A percentile compares a stretch with the other conserved stretches of the same genome.
These are phyloP conservation scores for Phylloscopus whistleri DNA, from an alignment of 2,113 vertebrate species.

Conservation along the genomic window DNA sequence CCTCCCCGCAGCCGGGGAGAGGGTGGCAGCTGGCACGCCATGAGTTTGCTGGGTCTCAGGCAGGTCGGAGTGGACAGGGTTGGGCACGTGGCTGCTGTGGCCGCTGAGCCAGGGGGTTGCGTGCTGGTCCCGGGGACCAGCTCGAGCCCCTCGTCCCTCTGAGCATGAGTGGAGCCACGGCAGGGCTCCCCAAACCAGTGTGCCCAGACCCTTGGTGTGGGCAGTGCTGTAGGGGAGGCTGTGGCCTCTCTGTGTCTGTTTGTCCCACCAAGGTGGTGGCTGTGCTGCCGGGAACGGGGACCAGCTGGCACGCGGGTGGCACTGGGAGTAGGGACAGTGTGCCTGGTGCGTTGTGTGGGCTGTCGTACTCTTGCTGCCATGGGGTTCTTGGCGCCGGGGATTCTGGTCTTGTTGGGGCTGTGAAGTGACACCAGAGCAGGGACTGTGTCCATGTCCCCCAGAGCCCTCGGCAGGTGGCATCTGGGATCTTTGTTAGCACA, in stretches of 20 bases:
- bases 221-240: background rate
- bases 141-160: background rate
- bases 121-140: constrained; percentile 23
- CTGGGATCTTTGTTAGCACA: rapidly evolving
- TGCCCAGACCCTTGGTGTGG: background rate
- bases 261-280: background rate
- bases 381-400: rapidly evolving
- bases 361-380: background rate
- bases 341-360: background rate
- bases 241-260: background rate
- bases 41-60: constrained; percentile 66
- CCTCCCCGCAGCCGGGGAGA: constrained; percentile 25
- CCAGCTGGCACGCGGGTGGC: background rate
- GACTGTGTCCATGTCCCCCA: rapidly evolving
- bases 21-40: background rate
- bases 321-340: background rate
- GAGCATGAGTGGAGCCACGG: rapidly evolving
- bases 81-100: background rate
- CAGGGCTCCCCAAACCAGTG: background rate
- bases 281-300: background rate
- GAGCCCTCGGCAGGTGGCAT: background rate
- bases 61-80: background rate
- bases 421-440: background rate
- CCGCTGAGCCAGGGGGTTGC: background rate
- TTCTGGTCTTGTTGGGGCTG: background rate